These are phyloP conservation scores for Ephestia elutella DNA, from an alignment of 1,140 invertebrate genomes.

Conservation along the genomic window DNA sequence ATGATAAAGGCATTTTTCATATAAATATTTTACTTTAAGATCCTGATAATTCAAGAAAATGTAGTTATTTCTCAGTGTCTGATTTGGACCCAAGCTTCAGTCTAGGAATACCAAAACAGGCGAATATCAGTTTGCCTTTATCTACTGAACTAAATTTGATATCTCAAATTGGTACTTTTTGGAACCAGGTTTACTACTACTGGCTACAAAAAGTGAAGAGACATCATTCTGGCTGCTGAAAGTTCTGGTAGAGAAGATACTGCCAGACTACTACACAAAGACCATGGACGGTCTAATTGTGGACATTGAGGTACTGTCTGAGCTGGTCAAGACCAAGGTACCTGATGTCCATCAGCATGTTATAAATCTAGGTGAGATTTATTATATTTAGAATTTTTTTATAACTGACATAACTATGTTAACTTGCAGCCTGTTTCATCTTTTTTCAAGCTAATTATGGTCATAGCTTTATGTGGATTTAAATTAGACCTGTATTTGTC, in stretches of 20 bases:
- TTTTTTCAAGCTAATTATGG: too few species aligned
- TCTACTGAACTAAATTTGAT: too few species aligned
- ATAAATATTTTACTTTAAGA: too few species aligned
- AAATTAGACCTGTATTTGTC: too few species aligned
- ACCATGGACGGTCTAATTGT: constrained; percentile 91
- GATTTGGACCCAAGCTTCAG: not conserved
- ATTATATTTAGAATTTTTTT: not conserved
- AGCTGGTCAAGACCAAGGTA: constrained; percentile 86
- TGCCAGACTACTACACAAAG: constrained; percentile 91
- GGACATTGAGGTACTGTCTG: constrained; percentile 90
- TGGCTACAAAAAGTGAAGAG: constrained; percentile 92
- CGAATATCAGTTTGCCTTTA: too few species aligned
- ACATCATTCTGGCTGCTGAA: constrained; percentile 93
- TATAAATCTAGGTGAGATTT: constrained; percentile 76
- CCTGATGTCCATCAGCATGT: constrained; percentile 88
- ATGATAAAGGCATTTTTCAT: not conserved
- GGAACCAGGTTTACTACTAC: constrained; percentile 80
- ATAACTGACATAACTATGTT: too few species aligned
- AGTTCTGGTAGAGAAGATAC: constrained; percentile 87
- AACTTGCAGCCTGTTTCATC: too few species aligned
- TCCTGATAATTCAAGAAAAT: not conserved
- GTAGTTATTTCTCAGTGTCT: not conserved
- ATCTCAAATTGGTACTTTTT: not conserved
- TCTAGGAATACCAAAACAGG: too few species aligned
- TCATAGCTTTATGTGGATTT: too few species aligned